These are phyloP conservation scores for Tupaia tana DNA, from an alignment of 2,113 vertebrate genomes.

Conservation along the genomic window DNA sequence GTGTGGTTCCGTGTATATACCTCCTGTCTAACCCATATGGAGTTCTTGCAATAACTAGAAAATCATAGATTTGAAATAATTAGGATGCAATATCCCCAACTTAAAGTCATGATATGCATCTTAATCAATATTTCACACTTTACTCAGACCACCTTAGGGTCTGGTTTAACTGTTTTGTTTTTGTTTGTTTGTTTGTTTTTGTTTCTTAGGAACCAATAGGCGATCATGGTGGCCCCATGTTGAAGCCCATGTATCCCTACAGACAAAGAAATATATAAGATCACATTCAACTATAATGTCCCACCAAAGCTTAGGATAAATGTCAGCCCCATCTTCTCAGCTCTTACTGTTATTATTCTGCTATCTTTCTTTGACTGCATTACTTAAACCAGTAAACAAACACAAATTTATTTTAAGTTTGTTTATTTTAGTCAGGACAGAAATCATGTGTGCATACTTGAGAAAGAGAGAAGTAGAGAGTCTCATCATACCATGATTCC, in stretches of 20 bases:
- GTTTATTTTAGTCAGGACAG: no score
- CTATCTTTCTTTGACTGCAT: background rate
- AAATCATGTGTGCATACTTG: no score
- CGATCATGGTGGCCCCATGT: background rate
- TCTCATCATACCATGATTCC: no score
- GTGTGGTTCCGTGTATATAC: background rate
- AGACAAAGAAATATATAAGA: background rate
- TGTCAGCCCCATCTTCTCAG: background rate
- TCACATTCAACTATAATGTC: background rate
- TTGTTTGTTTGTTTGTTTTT: no score
- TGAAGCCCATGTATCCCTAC: background rate
- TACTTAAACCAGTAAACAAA: background rate
- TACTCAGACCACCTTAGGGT: background rate
- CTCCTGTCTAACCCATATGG: background rate
- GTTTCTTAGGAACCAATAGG: background rate
- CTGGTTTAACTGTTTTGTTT: background rate
- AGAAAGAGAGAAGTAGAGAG: no score
- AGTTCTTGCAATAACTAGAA: background rate
- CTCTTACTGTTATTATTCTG: background rate
- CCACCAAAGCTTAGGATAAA: background rate
- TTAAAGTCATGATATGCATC: background rate
- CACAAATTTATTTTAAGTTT: background rate
- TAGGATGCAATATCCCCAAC: background rate
- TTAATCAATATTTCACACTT: conserved; percentile 24
- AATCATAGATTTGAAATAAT: background rate